Evolutionary conservation across 2,888 invertebrate genomes (phyloP).

Genomic region (Plebejus argus): DNA sequence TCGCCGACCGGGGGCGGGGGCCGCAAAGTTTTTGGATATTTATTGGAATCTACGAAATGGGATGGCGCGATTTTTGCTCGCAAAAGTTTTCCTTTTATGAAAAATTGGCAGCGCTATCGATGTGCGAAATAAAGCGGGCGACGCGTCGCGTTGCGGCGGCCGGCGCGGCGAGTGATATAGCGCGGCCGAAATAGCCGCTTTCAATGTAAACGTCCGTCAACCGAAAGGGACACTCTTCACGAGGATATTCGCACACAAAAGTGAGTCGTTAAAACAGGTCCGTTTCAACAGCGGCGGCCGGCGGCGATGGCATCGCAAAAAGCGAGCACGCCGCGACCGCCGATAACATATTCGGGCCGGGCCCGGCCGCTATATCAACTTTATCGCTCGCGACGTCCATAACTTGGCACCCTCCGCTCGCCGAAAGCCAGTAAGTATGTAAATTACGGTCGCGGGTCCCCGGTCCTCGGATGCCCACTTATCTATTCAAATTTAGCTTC

Average conservation of each 20-base stretch:
- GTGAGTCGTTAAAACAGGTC: slow-evolving; percentile 49
- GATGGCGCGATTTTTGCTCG: not conserved
- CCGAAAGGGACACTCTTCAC: slow-evolving; percentile 43
- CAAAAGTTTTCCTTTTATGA: slow-evolving; percentile 2
- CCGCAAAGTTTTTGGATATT: slow-evolving; percentile 12
- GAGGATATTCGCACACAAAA: slow-evolving; percentile 44
- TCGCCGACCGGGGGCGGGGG: slow-evolving; percentile 3
- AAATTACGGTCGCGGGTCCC: slow-evolving; percentile 79
- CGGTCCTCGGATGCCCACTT: slow-evolving; percentile 78
- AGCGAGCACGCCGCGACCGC: slow-evolving; percentile 47
- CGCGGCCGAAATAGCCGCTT: slow-evolving; percentile 20
- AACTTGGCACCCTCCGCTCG: slow-evolving; percentile 74
- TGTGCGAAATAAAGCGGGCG: slow-evolving; percentile 10
- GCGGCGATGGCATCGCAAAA: slow-evolving; percentile 61
- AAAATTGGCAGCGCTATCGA: not conserved
- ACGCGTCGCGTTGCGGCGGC: not conserved
- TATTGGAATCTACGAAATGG: slow-evolving; percentile 18
- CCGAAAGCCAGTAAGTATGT: slow-evolving; percentile 80
- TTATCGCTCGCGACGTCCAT: slow-evolving; percentile 77
- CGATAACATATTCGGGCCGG: slow-evolving; percentile 70
- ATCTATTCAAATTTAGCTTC: slow-evolving; percentile 80
- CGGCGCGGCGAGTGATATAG: slow-evolving; percentile 8
- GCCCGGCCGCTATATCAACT: slow-evolving; percentile 78
- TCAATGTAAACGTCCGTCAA: slow-evolving; percentile 37
- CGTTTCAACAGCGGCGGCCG: slow-evolving; percentile 45